These are phyloP conservation scores for Hassar affinis DNA, from an alignment of 2,113 vertebrate species.

Conservation along the genomic window DNA sequence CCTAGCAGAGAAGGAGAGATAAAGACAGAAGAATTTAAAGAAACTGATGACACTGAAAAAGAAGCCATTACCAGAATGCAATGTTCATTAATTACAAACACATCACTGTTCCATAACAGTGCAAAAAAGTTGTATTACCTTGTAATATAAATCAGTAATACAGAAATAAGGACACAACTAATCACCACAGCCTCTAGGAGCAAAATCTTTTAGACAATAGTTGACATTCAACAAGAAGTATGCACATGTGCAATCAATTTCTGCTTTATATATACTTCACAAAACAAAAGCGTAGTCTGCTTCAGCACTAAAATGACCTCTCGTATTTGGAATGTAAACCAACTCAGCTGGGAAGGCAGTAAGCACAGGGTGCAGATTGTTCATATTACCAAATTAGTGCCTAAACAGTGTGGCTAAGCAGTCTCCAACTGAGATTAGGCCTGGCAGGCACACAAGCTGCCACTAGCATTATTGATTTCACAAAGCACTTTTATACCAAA, in stretches of 20 bases:
- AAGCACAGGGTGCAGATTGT: slow-evolving; percentile 50
- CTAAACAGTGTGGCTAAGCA: slow-evolving; percentile 46
- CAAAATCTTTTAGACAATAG: slow-evolving; percentile 38
- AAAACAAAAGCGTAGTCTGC: slow-evolving; percentile 55
- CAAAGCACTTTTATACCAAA: slow-evolving; percentile 35
- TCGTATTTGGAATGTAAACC: slow-evolving; percentile 57
- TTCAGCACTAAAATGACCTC: slow-evolving; percentile 53
- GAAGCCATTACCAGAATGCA: slow-evolving; percentile 2
- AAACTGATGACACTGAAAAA: not conserved
- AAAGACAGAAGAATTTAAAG: not conserved
- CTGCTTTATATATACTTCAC: slow-evolving; percentile 46
- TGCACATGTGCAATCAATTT: slow-evolving; percentile 53
- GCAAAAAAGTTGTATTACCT: not conserved
- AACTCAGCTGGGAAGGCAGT: slow-evolving; percentile 40
- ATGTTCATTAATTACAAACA: not conserved
- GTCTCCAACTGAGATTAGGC: slow-evolving; percentile 49
- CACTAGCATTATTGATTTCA: slow-evolving; percentile 35
- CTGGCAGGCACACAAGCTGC: slow-evolving; percentile 44
- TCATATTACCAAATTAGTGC: slow-evolving; percentile 58
- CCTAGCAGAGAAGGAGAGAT: slow-evolving; percentile 68
- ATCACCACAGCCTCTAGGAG: slow-evolving; percentile 24
- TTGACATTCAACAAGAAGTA: slow-evolving; percentile 45
- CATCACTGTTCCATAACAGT: not conserved
- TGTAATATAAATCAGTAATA: slow-evolving; percentile 25
- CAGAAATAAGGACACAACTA: slow-evolving; percentile 1